Evolutionary conservation across 2,797 vertebrate genomes (phyloP).

Genomic region (Enoplosus armatus): DNA sequence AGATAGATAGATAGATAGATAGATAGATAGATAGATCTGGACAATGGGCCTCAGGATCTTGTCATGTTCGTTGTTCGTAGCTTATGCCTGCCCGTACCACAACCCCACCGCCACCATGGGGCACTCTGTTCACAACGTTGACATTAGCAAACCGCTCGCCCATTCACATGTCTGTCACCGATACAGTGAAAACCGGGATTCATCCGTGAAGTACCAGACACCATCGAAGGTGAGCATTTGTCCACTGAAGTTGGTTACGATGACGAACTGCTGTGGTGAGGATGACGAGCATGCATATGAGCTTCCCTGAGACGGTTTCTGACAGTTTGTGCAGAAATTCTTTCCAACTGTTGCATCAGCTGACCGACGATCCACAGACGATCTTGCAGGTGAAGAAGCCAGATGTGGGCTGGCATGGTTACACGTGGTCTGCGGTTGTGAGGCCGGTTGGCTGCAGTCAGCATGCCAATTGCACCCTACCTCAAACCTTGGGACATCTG

Average conservation of each 20-base stretch:
- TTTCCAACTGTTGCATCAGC: not conserved
- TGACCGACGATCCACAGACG: not conserved
- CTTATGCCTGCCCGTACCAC: not conserved
- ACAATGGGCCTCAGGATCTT: too few relatives aligned
- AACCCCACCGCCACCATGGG: not conserved
- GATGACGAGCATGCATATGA: not conserved
- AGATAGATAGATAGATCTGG: constrained; percentile 35
- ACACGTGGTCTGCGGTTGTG: too few relatives aligned
- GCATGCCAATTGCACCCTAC: too few relatives aligned
- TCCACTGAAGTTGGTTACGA: not conserved
- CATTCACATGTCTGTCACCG: not conserved
- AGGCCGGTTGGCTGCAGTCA: too few relatives aligned
- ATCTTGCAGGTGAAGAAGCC: not conserved
- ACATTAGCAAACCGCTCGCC: not conserved
- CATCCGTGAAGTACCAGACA: not conserved
- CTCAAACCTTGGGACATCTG: too few relatives aligned
- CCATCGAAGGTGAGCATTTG: not conserved
- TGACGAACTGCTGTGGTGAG: not conserved
- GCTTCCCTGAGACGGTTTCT: too few relatives aligned
- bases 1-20: not conserved
- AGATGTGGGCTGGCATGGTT: not conserved
- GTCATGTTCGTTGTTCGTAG: not conserved
- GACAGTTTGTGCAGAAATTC: not conserved
- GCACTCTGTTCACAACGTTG: not conserved
- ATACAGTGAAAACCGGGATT: not conserved